These are phyloP conservation scores for Bombus affinis DNA, from an alignment of 1,140 invertebrate genomes.

Conservation along the genomic window DNA sequence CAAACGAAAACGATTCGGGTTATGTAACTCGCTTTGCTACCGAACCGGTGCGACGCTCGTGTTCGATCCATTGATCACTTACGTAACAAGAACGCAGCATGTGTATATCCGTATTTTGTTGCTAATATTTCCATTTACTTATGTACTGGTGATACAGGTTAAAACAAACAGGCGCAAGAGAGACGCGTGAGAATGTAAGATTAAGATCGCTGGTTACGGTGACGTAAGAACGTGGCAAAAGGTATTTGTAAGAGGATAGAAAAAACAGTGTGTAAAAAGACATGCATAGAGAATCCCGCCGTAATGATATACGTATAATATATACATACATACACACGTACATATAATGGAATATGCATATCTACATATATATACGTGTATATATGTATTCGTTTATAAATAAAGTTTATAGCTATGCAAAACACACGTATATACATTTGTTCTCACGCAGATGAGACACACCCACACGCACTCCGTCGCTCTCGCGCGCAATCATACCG, in stretches of 20 bases:
- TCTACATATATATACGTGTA: slow-evolving; percentile 39
- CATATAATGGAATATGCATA: slow-evolving; percentile 45
- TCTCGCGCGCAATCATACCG: slow-evolving; percentile 3
- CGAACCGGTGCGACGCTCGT: slow-evolving; percentile 38
- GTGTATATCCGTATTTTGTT: slow-evolving; percentile 49
- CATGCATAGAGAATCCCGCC: slow-evolving; percentile 77
- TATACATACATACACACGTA: slow-evolving; percentile 38
- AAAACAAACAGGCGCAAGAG: slow-evolving; percentile 75
- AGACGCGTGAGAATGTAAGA: slow-evolving; percentile 75
- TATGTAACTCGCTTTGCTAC: slow-evolving; percentile 42
- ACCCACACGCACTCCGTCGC: slow-evolving; percentile 12
- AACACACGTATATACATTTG: slow-evolving; percentile 63
- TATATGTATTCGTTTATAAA: slow-evolving; percentile 40
- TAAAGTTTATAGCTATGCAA: slow-evolving; percentile 52
- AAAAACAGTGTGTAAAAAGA: slow-evolving; percentile 70
- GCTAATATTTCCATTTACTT: slow-evolving; percentile 57
- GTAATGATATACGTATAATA: slow-evolving; percentile 57
- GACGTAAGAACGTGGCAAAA: slow-evolving; percentile 74
- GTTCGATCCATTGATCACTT: slow-evolving; percentile 35
- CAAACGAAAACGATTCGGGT: slow-evolving; percentile 6
- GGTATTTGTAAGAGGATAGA: slow-evolving; percentile 68
- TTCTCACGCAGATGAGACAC: slow-evolving; percentile 43
- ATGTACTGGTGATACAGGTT: slow-evolving; percentile 31
- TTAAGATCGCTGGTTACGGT: slow-evolving; percentile 75
- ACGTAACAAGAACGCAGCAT: slow-evolving; percentile 40